A percentile compares a stretch with the other conserved stretches of the same genome.
Evolutionary conservation across 2,113 vertebrate genomes (phyloP).

Genomic region (Elanus axillaris): DNA sequence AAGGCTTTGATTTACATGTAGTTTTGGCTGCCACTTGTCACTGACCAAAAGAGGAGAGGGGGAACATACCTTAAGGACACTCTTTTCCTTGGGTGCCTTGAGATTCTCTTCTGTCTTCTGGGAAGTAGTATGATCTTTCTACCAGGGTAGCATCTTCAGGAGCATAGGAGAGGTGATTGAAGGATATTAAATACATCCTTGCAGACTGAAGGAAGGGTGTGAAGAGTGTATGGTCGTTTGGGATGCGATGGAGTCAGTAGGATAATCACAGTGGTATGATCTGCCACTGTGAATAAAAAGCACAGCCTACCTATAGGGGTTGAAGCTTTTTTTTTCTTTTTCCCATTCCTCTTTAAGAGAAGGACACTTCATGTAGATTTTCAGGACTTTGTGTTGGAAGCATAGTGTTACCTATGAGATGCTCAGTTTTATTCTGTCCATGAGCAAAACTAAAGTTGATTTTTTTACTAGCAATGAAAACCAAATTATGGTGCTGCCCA

Average conservation of each 20-base stretch:
- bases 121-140: neutral
- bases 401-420: neutral
- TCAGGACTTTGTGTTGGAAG: neutral
- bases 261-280: neutral
- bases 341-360: neutral
- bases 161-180: neutral
- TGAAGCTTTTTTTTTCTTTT: neutral
- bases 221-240: neutral
- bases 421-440: neutral
- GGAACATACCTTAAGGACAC: neutral
- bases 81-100: neutral
- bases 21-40: neutral
- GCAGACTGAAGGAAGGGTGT: neutral
- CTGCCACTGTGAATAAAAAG: neutral
- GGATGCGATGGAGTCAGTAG: neutral
- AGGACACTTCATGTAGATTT: neutral
- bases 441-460: neutral
- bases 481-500: neutral
- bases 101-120: neutral
- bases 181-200: neutral
- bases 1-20: neutral
- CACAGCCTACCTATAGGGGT: neutral
- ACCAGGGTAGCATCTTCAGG: neutral
- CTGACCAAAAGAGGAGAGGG: neutral
- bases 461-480: neutral